Evolutionary conservation across 2,113 vertebrate species (phyloP).

Genomic region (Miniopterus natalensis): DNA sequence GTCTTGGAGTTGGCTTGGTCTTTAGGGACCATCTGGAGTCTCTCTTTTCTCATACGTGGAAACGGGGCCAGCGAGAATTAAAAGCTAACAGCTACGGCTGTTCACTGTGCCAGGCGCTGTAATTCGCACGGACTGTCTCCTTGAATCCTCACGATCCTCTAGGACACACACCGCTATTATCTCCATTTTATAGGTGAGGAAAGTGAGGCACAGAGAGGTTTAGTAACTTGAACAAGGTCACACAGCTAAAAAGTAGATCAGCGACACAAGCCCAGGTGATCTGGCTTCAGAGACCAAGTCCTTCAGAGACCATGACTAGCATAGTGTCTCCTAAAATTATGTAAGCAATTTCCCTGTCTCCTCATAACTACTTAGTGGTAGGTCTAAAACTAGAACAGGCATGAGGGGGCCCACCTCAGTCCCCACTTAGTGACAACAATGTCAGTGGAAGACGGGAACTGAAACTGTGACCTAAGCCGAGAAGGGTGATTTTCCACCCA

Average conservation of each 20-base stretch:
- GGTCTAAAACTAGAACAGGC: background rate
- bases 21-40: slow-evolving; percentile 77
- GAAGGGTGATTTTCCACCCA: background rate
- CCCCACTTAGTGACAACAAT: background rate
- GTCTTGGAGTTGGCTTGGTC: slow-evolving; percentile 62
- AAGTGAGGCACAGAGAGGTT: background rate
- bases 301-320: background rate
- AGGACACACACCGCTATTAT: background rate
- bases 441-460: background rate
- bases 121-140: slow-evolving; percentile 67
- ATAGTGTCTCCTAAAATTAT: background rate
- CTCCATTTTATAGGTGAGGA: background rate
- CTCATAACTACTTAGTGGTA: background rate
- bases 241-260: background rate
- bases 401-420: accelerated
- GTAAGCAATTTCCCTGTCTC: background rate
- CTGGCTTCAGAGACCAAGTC: background rate
- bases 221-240: background rate
- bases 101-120: slow-evolving; percentile 41
- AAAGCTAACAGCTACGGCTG: slow-evolving; percentile 58
- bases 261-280: background rate
- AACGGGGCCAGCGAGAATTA: slow-evolving; percentile 76
- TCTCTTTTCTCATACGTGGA: slow-evolving; percentile 66
- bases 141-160: slow-evolving; percentile 20
- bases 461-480: background rate